phyloP scores from a whole-genome alignment of 2,888 invertebrate genomes.

The Campoletis raptor region DNA sequence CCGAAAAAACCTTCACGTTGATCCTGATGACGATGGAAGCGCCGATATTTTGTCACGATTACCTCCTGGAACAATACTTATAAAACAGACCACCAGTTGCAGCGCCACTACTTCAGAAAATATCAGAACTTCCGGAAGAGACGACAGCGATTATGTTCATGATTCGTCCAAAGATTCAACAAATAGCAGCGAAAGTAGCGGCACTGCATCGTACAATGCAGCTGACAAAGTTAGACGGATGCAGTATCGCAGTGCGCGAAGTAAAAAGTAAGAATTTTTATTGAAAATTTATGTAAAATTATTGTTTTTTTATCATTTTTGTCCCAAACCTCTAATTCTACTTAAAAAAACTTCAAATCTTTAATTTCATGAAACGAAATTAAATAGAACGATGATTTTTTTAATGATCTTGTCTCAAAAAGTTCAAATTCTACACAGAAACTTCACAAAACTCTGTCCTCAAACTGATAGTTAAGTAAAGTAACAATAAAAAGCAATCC shows the following conservation, averaged over 20 bases:
- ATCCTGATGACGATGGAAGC: slow-evolving; percentile 58
- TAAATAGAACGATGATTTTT: too few relatives aligned
- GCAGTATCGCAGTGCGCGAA: slow-evolving; percentile 72
- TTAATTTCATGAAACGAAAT: too few relatives aligned
- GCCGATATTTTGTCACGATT: slow-evolving; percentile 74
- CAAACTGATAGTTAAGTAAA: neutral
- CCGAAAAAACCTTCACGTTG: slow-evolving; percentile 32
- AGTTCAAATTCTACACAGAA: too few relatives aligned
- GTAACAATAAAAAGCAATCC: neutral
- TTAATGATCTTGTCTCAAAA: too few relatives aligned
- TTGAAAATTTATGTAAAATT: neutral
- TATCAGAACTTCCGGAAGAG: slow-evolving; percentile 45
- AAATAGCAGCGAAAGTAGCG: slow-evolving; percentile 69
- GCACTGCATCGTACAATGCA: slow-evolving; percentile 66
- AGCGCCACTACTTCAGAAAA: slow-evolving; percentile 18
- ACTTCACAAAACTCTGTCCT: neutral
- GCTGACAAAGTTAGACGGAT: slow-evolving; percentile 71
- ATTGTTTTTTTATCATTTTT: too few relatives aligned
- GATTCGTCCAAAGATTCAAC: slow-evolving; percentile 66
- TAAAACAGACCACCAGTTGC: slow-evolving; percentile 71
- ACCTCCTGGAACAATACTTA: slow-evolving; percentile 75
- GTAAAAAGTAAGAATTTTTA: slow-evolving; percentile 72
- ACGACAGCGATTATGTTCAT: slow-evolving; percentile 74
- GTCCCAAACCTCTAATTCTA: too few relatives aligned
- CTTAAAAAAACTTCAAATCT: too few relatives aligned